Evolutionary conservation across 2,888 invertebrate genomes (phyloP).

Genomic region (Hybos culiciformis): DNA sequence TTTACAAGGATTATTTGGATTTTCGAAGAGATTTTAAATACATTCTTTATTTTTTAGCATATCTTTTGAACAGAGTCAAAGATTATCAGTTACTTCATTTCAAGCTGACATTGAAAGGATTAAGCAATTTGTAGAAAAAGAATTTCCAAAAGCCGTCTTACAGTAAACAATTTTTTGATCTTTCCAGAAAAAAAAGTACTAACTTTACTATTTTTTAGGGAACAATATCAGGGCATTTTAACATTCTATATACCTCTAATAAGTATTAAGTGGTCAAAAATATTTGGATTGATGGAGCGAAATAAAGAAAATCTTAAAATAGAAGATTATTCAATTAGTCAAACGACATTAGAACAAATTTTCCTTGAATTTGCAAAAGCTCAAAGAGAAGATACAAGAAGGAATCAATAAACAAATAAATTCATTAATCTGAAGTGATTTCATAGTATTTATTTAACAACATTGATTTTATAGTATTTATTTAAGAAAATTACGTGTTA

Average conservation of each 20-base stretch:
- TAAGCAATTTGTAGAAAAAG: constrained; percentile 22
- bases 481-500: too few species aligned
- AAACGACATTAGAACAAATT: constrained; percentile 70
- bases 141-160: constrained; percentile 24
- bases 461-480: too few species aligned
- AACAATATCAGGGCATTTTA: constrained; percentile 54
- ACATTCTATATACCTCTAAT: constrained; percentile 50
- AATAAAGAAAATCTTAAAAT: constrained; percentile 44
- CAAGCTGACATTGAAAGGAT: constrained; percentile 13
- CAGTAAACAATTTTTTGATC: constrained; percentile 19
- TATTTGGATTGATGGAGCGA: constrained; percentile 56
- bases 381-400: background rate
- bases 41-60: background rate
- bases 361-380: constrained; percentile 49
- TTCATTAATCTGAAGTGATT: too few species aligned
- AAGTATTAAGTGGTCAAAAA: constrained; percentile 48
- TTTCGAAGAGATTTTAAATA: background rate
- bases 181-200: background rate
- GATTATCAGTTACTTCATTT: background rate
- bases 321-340: constrained; percentile 67
- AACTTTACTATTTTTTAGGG: constrained; percentile 35
- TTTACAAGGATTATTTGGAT: background rate
- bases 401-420: too few species aligned
- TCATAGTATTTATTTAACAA: too few species aligned
- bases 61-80: background rate